phyloP scores from a whole-genome alignment of 2,888 invertebrate genomes.

The Lobophora halterata region DNA sequence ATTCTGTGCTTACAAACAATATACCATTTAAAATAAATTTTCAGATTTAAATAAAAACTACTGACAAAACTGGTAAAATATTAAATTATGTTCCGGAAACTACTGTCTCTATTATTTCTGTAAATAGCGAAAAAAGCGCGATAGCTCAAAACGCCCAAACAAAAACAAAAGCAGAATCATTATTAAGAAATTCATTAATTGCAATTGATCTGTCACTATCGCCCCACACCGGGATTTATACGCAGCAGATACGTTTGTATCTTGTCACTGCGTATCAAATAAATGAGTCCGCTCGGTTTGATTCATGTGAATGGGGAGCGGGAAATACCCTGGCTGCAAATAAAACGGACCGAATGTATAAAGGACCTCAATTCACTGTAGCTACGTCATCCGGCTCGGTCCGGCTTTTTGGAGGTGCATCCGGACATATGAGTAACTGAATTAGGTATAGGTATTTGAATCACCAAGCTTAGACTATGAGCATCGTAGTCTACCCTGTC shows the following conservation, averaged over 20 bases:
- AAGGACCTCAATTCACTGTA: constrained; percentile 44
- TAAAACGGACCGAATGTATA: constrained; percentile 61
- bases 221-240: constrained; percentile 38
- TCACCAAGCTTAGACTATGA: too few relatives aligned
- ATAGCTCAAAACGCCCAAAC: neutral
- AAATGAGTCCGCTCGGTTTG: constrained; percentile 76
- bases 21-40: too few relatives aligned
- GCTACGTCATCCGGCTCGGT: constrained; percentile 19
- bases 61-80: too few relatives aligned
- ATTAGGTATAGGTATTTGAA: too few relatives aligned
- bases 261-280: constrained; percentile 67
- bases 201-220: constrained; percentile 22
- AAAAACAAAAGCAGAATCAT: constrained; percentile 2
- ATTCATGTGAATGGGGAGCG: constrained; percentile 75
- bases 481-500: too few relatives aligned
- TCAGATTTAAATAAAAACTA: too few relatives aligned
- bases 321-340: constrained; percentile 68
- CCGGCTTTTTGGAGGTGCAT: constrained; percentile 1
- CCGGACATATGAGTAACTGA: neutral
- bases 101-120: too few relatives aligned
- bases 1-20: too few relatives aligned
- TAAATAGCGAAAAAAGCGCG: too few relatives aligned
- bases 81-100: too few relatives aligned
- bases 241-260: constrained; percentile 48
- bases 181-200: constrained; percentile 21